Evolutionary conservation across 1,140 invertebrate species (phyloP), one percentile per base, ranked within the genome.

Genomic region (Aphelinus atriplicis): DNA sequence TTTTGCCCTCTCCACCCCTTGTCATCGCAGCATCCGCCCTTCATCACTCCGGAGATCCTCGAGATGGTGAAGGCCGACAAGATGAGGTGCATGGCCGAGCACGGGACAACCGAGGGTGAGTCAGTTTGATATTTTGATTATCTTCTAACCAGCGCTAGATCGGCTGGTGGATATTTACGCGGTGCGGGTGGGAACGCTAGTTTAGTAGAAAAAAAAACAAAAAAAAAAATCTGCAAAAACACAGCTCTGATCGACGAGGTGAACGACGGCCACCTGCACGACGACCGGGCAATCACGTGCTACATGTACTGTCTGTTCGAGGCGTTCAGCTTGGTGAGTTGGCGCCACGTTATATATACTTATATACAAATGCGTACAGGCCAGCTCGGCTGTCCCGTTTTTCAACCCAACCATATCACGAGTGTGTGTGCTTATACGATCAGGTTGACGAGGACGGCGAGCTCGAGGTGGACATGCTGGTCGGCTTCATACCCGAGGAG

Each of bases 271-370:
- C 48, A 72, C 0, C 48, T 87, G 9, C 1, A 43, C 0, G 75
- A 85, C 43, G 81, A 86, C 3, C 75, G 43, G 6, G 69, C 57
- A 2, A 75, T 88, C 42, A 84, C 85, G 3, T 88, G 86, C 68
- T 88, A 88, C 79, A 86, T 87, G 84, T 78, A 75, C 71, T 88
- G 86, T 61, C 75, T 88, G 4, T 78, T 88, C 6, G 79, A 82
- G 3, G 70, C 84, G 10, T 82, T 88, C 64, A 82, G 85, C 73
- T 71, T 88, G 81, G 86, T 88, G 80, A 79, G 78, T 75, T 46
- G n/a, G 6, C 48, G 48, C 46, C 46, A 53, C n/a, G 46, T 64
- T 45, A 57, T 73, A 26, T 26, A 26, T 26, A n/a, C 26, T 26
- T 26, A 0, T 26, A 26, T 26, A 26, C 26, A 26, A 26, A 26